Evolutionary conservation across 1,140 invertebrate species (phyloP), one percentile per base, ranked within the genome.

Genomic region (Pseudomyrmex pallidus): DNA sequence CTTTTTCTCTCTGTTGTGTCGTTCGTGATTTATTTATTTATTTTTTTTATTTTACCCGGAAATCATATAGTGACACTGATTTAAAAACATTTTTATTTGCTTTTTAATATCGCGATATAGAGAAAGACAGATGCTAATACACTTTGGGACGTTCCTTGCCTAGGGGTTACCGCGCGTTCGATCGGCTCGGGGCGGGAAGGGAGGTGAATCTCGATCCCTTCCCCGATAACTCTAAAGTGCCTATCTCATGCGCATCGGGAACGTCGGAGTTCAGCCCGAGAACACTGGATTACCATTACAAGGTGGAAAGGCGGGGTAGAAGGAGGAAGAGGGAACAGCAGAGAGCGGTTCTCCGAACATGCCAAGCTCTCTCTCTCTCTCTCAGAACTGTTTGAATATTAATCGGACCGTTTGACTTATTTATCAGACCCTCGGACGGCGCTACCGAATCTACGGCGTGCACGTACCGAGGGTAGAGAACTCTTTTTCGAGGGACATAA

Each of bases 241-340:
- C 66, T 80, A 70, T 80, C 66, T 80, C 15, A 35, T 17, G 66
- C n/a, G 66, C 54, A 59, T 70, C 76, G 66, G 76, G 68, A 78
- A 70, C 15, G 74, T 20, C 76, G 56, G 20, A 56, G 54, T 70
- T 57, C 48, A 44, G 17, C 35, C 5, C 66, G 76, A 80, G 76
- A 80, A 80, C 76, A 72, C 64, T 78, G 54, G 66, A 80, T 80
- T 80, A 80, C 76, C 76, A 80, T 80, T 80, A 80, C 66, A 70
- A 78, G 76, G 61, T 76, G 48, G 76, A 15, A 70, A 57, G 22
- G 13, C 50, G 50, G 35, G 35, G 50, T 3, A 12, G 50, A 52
- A 13, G 50, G 50, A 20, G 15, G 63, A 56, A 73, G 46, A 35
- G 35, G 54, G 54, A 15, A 2, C 2, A n/a, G 17, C 15, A 9